These are phyloP conservation scores for Pithys albifrons DNA, from an alignment of 2,113 vertebrate species.

Conservation along the genomic window DNA sequence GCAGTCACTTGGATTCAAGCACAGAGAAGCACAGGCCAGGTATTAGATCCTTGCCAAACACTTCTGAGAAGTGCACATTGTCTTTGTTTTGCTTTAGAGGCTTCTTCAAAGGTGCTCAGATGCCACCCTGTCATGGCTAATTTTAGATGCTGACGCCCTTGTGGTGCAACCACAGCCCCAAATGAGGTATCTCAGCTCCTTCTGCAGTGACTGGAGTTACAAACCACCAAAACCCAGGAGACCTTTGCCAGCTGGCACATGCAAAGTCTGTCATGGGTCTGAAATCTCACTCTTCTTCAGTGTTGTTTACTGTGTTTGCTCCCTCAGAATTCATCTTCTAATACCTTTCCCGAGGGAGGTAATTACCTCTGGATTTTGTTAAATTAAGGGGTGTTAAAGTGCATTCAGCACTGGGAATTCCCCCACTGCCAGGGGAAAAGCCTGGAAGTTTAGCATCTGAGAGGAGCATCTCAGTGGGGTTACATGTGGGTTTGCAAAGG, in stretches of 20 bases:
- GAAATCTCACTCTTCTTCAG: background rate
- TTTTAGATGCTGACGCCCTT: background rate
- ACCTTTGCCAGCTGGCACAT: background rate
- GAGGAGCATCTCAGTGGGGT: background rate
- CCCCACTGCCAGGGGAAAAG: background rate
- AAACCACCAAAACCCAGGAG: background rate
- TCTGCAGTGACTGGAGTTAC: background rate
- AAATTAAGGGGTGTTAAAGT: background rate
- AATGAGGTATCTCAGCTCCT: background rate
- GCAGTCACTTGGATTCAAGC: background rate
- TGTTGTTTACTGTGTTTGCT: background rate
- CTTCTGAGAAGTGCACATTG: background rate
- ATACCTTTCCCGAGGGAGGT: background rate
- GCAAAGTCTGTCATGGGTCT: background rate
- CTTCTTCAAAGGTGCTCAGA: background rate
- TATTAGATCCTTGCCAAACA: background rate
- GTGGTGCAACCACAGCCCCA: background rate
- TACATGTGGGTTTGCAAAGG: background rate
- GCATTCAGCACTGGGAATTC: background rate
- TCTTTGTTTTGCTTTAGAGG: background rate
- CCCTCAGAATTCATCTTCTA: background rate
- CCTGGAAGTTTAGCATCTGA: background rate
- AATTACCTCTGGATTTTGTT: background rate
- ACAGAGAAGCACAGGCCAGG: accelerated
- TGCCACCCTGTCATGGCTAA: background rate